These are phyloP conservation scores for Eunapius fragilis DNA, from an alignment of 37 sponge, comb jelly and placozoan species.

Conservation along the genomic window DNA sequence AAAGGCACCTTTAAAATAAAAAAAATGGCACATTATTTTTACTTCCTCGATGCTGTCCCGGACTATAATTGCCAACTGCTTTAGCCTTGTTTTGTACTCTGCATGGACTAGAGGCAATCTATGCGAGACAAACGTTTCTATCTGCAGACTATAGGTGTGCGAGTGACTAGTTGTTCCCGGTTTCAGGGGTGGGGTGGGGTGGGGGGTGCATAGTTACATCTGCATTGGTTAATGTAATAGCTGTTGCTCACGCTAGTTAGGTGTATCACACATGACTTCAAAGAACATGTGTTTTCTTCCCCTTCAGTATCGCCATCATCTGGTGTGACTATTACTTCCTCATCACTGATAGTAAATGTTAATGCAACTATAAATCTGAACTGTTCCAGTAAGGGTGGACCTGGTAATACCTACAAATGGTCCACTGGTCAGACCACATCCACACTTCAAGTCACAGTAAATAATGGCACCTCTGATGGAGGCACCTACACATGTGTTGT, in stretches of 20 bases:
- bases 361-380: slow-evolving; percentile 14
- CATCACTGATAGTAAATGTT: neutral
- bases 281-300: neutral
- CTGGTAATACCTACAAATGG: slow-evolving; percentile 61
- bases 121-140: too few relatives aligned
- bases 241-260: too few relatives aligned
- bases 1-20: too few relatives aligned
- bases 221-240: too few relatives aligned
- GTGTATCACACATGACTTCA: too few relatives aligned
- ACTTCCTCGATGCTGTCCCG: too few relatives aligned
- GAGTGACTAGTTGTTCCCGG: neutral
- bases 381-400: slow-evolving; percentile 66
- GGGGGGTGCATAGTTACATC: neutral
- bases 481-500: slow-evolving; percentile 69
- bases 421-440: neutral
- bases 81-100: too few relatives aligned
- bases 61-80: too few relatives aligned
- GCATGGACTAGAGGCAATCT: too few relatives aligned
- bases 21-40: too few relatives aligned
- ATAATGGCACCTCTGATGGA: slow-evolving; percentile 54
- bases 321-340: slow-evolving; percentile 27
- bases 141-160: too few relatives aligned
- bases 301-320: slow-evolving; percentile 32
- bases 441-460: neutral
- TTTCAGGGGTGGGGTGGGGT: neutral